Evolutionary conservation across 2,888 invertebrate species (phyloP).

Genomic region (Callosobruchus maculatus): DNA sequence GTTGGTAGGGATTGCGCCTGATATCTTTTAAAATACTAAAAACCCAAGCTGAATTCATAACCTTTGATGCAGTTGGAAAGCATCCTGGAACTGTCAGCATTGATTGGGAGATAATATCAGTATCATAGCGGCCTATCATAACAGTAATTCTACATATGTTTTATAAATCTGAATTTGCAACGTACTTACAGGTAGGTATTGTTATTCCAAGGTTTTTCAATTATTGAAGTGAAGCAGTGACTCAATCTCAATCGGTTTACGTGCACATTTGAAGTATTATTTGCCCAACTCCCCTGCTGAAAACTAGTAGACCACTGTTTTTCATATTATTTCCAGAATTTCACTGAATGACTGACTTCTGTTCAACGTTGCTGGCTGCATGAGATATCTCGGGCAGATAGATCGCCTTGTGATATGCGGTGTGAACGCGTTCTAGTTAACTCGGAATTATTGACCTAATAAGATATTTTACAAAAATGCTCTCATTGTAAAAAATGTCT

Average conservation of each 20-base stretch:
- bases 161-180: too few relatives aligned
- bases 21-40: too few relatives aligned
- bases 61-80: too few relatives aligned
- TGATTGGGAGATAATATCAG: too few relatives aligned
- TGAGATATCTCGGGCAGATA: neutral
- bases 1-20: too few relatives aligned
- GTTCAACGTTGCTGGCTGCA: neutral
- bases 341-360: neutral
- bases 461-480: neutral
- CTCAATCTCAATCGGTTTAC: neutral
- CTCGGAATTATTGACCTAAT: neutral
- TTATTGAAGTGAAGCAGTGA: neutral
- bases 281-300: neutral
- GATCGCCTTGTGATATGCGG: neutral
- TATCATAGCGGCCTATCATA: too few relatives aligned
- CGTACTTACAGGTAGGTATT: neutral
- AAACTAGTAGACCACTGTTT: neutral
- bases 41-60: too few relatives aligned
- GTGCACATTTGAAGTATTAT: neutral
- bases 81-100: too few relatives aligned
- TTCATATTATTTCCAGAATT: neutral
- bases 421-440: neutral
- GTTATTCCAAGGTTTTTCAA: neutral
- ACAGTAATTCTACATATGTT: too few relatives aligned
- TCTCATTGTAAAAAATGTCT: neutral